Evolutionary conservation across 1,140 invertebrate species (phyloP).

Genomic region (Papilio polyxenes): DNA sequence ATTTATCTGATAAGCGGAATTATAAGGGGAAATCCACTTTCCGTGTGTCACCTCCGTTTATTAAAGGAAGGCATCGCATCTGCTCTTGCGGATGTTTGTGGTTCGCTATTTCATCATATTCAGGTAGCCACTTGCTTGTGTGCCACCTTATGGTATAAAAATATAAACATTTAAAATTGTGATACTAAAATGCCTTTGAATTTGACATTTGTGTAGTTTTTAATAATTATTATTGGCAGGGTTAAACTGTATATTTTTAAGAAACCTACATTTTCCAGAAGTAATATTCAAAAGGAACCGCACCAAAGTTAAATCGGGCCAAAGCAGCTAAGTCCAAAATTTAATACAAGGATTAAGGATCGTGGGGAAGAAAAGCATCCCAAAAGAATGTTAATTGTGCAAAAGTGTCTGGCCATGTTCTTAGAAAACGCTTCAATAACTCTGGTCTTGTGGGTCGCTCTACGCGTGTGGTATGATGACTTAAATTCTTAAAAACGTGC

Average conservation of each 20-base stretch:
- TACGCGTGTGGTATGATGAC: neutral
- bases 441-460: neutral
- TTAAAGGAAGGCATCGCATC: too few relatives aligned
- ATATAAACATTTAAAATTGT: too few relatives aligned
- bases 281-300: neutral
- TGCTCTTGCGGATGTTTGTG: too few relatives aligned
- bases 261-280: neutral
- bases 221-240: neutral
- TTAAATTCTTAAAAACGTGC: neutral
- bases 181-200: too few relatives aligned
- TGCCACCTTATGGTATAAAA: too few relatives aligned
- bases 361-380: constrained; percentile 10
- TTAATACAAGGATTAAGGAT: neutral
- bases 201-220: too few relatives aligned
- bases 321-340: neutral
- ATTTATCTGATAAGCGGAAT: too few relatives aligned
- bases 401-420: neutral
- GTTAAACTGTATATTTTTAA: neutral
- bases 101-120: too few relatives aligned
- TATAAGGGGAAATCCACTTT: too few relatives aligned
- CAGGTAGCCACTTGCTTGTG: too few relatives aligned
- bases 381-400: neutral
- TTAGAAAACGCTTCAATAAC: neutral
- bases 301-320: neutral
- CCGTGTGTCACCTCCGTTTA: too few relatives aligned